Evolutionary conservation across 1,140 invertebrate species (phyloP).

Genomic region (Lerema accius): DNA sequence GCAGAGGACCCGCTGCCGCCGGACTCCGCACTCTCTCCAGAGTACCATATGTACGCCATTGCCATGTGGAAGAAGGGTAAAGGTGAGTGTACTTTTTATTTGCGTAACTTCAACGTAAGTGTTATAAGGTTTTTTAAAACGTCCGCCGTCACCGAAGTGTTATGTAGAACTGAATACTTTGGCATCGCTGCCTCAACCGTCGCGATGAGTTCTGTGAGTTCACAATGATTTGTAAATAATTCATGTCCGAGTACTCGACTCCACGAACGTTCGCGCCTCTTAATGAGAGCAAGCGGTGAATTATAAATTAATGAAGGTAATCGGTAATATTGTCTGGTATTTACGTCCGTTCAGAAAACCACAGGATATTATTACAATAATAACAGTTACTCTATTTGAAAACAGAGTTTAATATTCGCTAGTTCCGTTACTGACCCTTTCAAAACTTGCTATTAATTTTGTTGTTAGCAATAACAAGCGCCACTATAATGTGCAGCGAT

Average conservation of each 20-base stretch:
- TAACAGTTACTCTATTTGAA: neutral
- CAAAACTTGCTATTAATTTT: too few species aligned
- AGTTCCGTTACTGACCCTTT: neutral
- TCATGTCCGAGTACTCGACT: slow-evolving; percentile 48
- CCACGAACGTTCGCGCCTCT: slow-evolving; percentile 36
- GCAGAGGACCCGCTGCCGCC: slow-evolving; percentile 76
- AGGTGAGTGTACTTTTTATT: slow-evolving; percentile 79
- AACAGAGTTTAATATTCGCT: neutral
- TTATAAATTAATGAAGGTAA: slow-evolving; percentile 42
- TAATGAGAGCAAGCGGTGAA: slow-evolving; percentile 51
- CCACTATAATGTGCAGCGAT: neutral
- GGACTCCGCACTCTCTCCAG: slow-evolving; percentile 68
- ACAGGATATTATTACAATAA: neutral
- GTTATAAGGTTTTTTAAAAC: slow-evolving; percentile 37
- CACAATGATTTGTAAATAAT: slow-evolving; percentile 68
- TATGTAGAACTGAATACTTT: slow-evolving; percentile 56
- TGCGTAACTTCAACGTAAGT: neutral
- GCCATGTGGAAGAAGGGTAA: slow-evolving; percentile 86
- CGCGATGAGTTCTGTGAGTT: slow-evolving; percentile 48
- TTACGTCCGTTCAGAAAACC: slow-evolving; percentile 6
- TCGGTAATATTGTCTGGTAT: slow-evolving; percentile 18
- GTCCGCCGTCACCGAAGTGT: slow-evolving; percentile 38
- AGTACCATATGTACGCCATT: slow-evolving; percentile 84
- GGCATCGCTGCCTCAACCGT: slow-evolving; percentile 52
- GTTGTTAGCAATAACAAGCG: neutral